A percentile compares a stretch with the other conserved stretches of the same genome.
phyloP scores from a whole-genome alignment of 2,113 vertebrate species.

The Saccopteryx leptura region DNA sequence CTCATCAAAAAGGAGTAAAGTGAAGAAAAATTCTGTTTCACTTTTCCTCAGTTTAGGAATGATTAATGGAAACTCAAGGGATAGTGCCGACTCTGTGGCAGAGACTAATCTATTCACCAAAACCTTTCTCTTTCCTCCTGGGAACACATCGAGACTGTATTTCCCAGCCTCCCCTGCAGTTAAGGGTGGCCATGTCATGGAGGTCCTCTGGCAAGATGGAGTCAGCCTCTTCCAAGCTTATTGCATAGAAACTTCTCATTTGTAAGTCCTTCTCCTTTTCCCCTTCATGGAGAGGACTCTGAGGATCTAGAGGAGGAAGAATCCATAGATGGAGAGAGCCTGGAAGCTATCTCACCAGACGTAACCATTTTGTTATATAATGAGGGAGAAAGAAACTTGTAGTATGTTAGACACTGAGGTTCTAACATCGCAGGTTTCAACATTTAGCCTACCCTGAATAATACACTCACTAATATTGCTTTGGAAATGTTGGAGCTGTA shows the following conservation, averaged over 20 bases:
- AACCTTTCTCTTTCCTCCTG: neutral
- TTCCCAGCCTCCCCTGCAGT: neutral
- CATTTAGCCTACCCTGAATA: neutral
- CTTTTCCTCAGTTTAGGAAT: neutral
- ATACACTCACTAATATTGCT: neutral
- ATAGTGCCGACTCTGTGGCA: neutral
- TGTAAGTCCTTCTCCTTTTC: neutral
- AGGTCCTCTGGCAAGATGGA: neutral
- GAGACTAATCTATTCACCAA: neutral
- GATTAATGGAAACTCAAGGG: neutral
- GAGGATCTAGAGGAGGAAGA: neutral
- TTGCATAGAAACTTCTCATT: neutral
- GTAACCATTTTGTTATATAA: neutral
- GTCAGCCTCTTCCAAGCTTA: neutral
- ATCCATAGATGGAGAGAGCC: neutral
- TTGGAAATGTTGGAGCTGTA: neutral
- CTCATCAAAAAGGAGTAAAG: neutral
- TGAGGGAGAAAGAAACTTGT: neutral
- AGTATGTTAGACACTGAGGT: neutral
- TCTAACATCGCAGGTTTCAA: neutral
- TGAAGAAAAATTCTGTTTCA: neutral
- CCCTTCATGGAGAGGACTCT: neutral
- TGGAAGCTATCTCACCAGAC: neutral
- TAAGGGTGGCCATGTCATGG: neutral
- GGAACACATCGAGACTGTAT: neutral